Base-by-base conservation (phyloP, 2,797 vertebrate genomes). In the Meda fulgida region DNA sequence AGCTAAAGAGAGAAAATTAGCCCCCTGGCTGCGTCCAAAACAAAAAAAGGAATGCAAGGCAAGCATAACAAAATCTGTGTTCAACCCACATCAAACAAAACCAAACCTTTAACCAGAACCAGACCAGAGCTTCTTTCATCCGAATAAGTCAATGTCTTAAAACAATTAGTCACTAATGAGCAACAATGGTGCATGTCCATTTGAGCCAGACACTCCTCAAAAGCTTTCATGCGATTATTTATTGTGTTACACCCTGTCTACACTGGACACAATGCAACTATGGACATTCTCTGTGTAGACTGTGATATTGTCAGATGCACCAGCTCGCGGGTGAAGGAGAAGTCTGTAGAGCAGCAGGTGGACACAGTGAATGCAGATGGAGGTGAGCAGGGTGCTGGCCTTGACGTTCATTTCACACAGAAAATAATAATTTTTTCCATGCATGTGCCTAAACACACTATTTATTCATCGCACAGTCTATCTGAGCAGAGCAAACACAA, bases 11-110 rank as follows among this genome's bases (percentile, higher is more conserved):
- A 83, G 58, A 75, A 76, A 83, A 81, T 55, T 70, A 21, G 48
- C 48, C 66, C 31, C n/a, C 40, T 14, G 31, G 31, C 81, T 76
- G 60, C 18, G 1, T 26, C 29, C 58, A 16, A 31, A 84, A 67
- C 5, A 6, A 29, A 75, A 58, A 46, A 31, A 65, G 38, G 65
- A 43, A 78, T 26, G 46, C 46, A 48, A 48, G 46, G 34, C 69
- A 43, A 11, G 21, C 23, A 29, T 18, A 78, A 65, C 29, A 65
- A 36, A 48, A 76, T 73, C 29, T 36, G 14, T 14, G 7, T 40
- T 43, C 16, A 69, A 51, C 73, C 46, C 48, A 84, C 63, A 84
- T 78, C 16, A 84, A 67, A 77, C 79, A 81, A 26, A 53, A 71
- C 34, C 79, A 72, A 4, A 81, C 66, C 21, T 19, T 26, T 38